Conservation (phyloP, 2,888 invertebrate species). For the Orthosia gracilis region DNA sequence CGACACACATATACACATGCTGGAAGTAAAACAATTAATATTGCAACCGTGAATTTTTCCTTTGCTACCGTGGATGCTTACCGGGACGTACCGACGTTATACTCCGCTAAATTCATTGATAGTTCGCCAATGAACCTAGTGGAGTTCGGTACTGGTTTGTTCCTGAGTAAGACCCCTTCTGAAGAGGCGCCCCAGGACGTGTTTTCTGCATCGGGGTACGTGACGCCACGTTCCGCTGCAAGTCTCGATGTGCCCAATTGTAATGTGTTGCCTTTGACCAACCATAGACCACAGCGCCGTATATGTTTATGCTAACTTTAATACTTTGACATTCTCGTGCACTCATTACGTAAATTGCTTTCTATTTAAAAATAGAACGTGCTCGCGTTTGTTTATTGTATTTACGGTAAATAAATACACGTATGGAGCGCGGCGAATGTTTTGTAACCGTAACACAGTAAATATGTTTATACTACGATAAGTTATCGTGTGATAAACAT, state of each 20-base stretch:
- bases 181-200: constrained; percentile 95
- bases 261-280: constrained; percentile 81
- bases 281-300: constrained; percentile 71
- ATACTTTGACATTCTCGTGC: constrained; percentile 51
- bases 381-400: constrained; percentile 8
- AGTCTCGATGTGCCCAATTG: constrained; percentile 83
- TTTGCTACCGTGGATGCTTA: constrained; percentile 89
- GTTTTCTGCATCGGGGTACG: constrained; percentile 92
- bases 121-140: constrained; percentile 98
- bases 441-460: constrained; percentile 13
- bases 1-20: constrained; percentile 78
- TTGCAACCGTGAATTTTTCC: constrained; percentile 84
- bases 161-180: constrained; percentile 97
- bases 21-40: constrained; percentile 76
- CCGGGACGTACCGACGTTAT: constrained; percentile 76
- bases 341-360: constrained; percentile 2
- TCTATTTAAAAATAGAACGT: constrained; percentile 18
- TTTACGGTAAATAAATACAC: constrained; percentile 14
- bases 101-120: constrained; percentile 82
- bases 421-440: constrained; percentile 7
- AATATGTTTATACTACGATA: constrained; percentile 46
- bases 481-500: constrained; percentile 47
- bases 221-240: constrained; percentile 82
- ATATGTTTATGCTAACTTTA: constrained; percentile 25
- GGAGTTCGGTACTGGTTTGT: constrained; percentile 98